Conservation (phyloP, 2,797 vertebrate genomes). For the Pantherophis alleghaniensis region DNA sequence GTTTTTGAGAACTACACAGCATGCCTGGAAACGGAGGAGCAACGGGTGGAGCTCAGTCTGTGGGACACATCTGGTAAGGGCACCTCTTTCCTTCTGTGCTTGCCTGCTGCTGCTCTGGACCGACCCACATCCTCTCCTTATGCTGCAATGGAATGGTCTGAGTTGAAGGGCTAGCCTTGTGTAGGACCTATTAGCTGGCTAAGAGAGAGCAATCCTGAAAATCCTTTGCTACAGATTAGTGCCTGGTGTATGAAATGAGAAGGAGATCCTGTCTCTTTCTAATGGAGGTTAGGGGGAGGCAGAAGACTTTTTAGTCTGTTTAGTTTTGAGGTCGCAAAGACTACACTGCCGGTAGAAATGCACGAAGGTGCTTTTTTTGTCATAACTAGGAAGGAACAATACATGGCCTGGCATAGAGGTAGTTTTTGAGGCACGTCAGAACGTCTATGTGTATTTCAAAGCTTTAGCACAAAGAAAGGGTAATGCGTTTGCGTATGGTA, state of each 20-base stretch:
- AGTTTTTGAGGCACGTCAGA: neutral
- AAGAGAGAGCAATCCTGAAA: neutral
- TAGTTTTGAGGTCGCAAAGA: neutral
- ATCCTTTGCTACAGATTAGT: neutral
- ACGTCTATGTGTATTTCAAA: neutral
- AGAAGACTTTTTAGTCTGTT: neutral
- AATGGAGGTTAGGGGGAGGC: neutral
- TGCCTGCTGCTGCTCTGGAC: neutral
- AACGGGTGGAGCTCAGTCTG: constrained; percentile 92
- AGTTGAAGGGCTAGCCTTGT: neutral
- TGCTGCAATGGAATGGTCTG: neutral
- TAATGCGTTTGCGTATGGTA: neutral
- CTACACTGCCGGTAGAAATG: neutral
- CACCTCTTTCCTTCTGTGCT: neutral
- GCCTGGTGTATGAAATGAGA: neutral
- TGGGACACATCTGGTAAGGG: constrained; percentile 96
- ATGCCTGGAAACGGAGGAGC: constrained; percentile 89
- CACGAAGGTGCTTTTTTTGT: neutral
- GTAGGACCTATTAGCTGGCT: neutral
- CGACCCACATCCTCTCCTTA: no score
- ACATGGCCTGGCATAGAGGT: neutral
- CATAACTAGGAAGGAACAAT: neutral
- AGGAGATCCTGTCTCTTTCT: neutral
- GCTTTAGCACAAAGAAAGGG: neutral
- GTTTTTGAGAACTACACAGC: constrained; percentile 98